A percentile compares a stretch with the other conserved stretches of the same genome.
These are phyloP conservation scores for Mus spicilegus DNA, from an alignment of 2,113 vertebrate genomes.

Conservation along the genomic window DNA sequence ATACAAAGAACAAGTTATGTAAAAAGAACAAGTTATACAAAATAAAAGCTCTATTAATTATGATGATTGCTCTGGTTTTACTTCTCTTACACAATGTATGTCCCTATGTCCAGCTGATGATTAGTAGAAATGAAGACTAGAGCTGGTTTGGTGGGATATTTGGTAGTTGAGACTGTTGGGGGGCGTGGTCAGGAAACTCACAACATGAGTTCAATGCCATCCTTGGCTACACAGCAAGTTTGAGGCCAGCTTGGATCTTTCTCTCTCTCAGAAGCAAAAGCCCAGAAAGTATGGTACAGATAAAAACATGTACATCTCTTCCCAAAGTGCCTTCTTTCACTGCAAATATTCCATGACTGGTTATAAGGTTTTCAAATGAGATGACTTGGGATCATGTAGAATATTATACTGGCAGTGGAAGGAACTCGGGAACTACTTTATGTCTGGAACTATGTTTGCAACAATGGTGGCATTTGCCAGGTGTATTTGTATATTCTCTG, in stretches of 20 bases:
- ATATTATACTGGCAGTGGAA: not conserved
- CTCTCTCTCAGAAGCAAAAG: not conserved
- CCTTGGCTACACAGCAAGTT: not conserved
- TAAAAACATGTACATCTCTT: not conserved
- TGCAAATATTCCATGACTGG: not conserved
- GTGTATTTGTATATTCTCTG: conserved; percentile 22
- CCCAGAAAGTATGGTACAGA: not conserved
- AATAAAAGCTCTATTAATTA: not conserved
- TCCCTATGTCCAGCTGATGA: not conserved
- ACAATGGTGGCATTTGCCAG: not conserved
- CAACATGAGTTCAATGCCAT: not conserved
- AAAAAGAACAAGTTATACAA: conserved; percentile 11
- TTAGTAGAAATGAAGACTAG: not conserved
- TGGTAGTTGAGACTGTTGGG: not conserved
- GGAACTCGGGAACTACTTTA: conserved; percentile 22
- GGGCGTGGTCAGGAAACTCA: not conserved
- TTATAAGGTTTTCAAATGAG: not conserved
- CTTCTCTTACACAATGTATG: not conserved
- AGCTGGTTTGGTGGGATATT: not conserved
- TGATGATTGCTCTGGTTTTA: conserved; percentile 28
- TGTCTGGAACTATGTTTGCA: conserved; percentile 17
- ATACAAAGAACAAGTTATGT: not conserved
- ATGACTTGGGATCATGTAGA: not conserved
- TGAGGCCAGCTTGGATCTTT: not conserved
- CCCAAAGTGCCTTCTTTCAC: not conserved